phyloP scores from a whole-genome alignment of 2,113 vertebrate genomes.

The Psophia crepitans region DNA sequence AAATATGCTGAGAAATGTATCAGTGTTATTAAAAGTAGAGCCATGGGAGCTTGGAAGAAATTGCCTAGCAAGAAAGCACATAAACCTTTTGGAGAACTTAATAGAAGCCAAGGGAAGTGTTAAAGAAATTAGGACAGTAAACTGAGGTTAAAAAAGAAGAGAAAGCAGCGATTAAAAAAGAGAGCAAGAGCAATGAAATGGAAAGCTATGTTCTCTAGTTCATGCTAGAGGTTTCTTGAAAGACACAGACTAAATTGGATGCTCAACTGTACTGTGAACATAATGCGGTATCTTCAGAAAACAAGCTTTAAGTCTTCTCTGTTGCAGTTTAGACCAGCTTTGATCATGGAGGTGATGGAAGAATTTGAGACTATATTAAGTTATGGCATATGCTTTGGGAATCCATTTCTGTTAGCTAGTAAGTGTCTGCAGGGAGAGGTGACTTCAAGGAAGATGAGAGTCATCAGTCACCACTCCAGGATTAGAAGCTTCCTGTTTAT shows the following conservation, averaged over 20 bases:
- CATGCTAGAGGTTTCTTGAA: not conserved
- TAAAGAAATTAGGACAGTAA: constrained; percentile 58
- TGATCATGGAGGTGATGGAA: not conserved
- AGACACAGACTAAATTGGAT: not conserved
- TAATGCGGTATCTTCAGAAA: not conserved
- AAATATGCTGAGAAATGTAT: constrained; percentile 4
- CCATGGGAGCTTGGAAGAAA: not conserved
- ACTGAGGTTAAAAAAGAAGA: not conserved
- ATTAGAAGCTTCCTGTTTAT: not conserved
- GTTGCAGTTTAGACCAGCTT: not conserved
- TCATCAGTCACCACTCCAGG: not conserved
- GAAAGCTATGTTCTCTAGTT: not conserved
- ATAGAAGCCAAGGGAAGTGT: constrained; percentile 29
- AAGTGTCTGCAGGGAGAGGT: not conserved
- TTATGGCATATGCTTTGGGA: not conserved
- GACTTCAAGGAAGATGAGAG: not conserved
- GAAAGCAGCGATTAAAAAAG: not conserved
- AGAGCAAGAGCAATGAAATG: not conserved
- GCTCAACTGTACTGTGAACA: not conserved
- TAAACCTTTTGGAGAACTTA: constrained; percentile 4
- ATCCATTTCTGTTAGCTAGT: not conserved
- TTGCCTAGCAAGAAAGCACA: constrained; percentile 1
- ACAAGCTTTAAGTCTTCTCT: not conserved
- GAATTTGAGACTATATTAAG: not conserved
- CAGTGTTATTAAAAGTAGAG: constrained; percentile 14